Base-by-base conservation (phyloP, 2,888 invertebrate species). In the Microchrysa polita region DNA sequence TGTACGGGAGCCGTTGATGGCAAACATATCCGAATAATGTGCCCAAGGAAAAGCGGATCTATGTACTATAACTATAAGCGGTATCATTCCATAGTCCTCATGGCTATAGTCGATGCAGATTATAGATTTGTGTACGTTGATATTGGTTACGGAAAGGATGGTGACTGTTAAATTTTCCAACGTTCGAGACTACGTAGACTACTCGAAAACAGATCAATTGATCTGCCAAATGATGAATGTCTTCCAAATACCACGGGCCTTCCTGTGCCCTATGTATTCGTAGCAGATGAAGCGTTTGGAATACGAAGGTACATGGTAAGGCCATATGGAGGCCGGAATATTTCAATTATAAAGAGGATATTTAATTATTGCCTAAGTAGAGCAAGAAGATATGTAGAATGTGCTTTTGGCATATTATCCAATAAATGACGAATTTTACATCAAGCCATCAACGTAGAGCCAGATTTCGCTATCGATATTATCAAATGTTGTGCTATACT, bases 291-390 rank as follows among this genome's bases (percentile, higher is more conserved):
- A 23, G 34, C 23, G 2, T 61, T 61, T 23, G 14, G 16, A 5
- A 5, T 61, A 5, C 16, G 5, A 7, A 61, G 16, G 9, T 5
- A 61, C 16, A 4, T 61, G 1, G 2, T 61, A 10, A 23, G 1
- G 16, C 18, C 1, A 12, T 61, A 5, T 18, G 18, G 27, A 10
- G 42, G 42, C 23, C 14, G 23, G 7, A 1, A 14, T 7, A 10
- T 61, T 12, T 27, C 61, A 14, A 14, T 16, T 10, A 14, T 5
- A 27, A 40, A 61, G 23, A 27, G 61, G 14, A 14, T 27, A 22
- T 61, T 27, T 1, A 61, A 61, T 1, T 61, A 61, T 23, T 34
- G 61, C 16, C 5, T 61, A 14, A 27, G 61, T 18, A 23, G 61
- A 23, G 61, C 23, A 12, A 14, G 61, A 1, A 2, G 61, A 9